Evolutionary conservation across 2,888 invertebrate genomes (phyloP), one percentile per base, ranked within the genome.

Genomic region (Diogma glabrata): DNA sequence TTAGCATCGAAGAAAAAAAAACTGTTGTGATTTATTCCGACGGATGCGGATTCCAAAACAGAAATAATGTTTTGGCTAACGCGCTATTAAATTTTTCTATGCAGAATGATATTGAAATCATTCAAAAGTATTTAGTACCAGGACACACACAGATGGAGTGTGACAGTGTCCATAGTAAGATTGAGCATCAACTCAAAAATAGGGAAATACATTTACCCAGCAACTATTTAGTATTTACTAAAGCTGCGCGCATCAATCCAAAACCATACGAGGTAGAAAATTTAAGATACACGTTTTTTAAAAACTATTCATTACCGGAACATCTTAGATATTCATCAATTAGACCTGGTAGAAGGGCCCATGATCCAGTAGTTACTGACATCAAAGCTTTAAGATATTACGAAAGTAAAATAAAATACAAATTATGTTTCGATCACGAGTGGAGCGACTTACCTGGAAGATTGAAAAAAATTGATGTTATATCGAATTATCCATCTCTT

Each of bases 101-200:
- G 3, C 38, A 14, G 16, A 38, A 38, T 38, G 8, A 38, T 38
- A 38, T 16, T 38, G 38, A 38, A 9, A 38, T 38, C 38, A 9
- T 4, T 19, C 14, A 16, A 9, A 38, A 4, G 16, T 38, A 38
- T 38, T 38, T 16, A 38, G 38, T 9, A 38, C 38, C 38, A 38
- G 38, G 33, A 4, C 33, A 33, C 12, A 33, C 12, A 33, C 5
- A 33, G 33, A 33, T 33, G 2, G 7, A 38, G 7, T 38, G 16
- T 16, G 38, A 38, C 38, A 38, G 38, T 38, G 33, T 33, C 12
- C 33, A 33, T 33, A 38, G 16, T 38, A 38, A 38, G 38, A 38
- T 38, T 38, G 38, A 38, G 10, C 38, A 38, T 38, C 38, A 38
- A 38, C 38, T 38, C 9, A 38, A 38, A 38, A 38, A 38, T 38